Base-by-base conservation (phyloP, 2,888 invertebrate genomes). In the Arenicola marina region DNA sequence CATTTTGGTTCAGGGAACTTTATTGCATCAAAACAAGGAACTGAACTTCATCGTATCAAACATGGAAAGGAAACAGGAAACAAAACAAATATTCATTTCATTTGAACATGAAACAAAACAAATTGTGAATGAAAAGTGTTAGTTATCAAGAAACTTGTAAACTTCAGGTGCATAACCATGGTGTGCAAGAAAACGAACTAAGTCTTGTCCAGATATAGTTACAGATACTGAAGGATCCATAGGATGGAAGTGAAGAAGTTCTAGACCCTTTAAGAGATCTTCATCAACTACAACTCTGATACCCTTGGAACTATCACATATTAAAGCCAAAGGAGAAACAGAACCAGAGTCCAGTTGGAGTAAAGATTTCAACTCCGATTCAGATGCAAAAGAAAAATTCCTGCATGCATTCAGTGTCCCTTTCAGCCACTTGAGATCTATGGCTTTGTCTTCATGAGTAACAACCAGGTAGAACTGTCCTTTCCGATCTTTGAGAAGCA, bases 401-500 rank as follows among this genome's bases (percentile, higher is more conserved):
- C 76, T 61, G 56, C 72, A 60, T 4, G 73, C 76, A 29, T 66
- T 65, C 7, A 75, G 60, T 33, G 66, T 56, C 51, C 63, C 66
- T 57, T 70, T 67, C 4, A 75, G 61, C 3, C 56, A 38, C 59
- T 74, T 74, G 18, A 76, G 62, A 46, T 74, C 68, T 2, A 75
- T 56, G 21, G 56, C 51, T 2, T 54, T 55, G 32, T 75, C 70
- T 65, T 76, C 75, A 11, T 67, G 65, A 53, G 62, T 68, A 21
- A 76, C 67, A 0, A 74, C 62, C 32, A 73, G 59, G 57, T 70
- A 76, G 55, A 69, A 75, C 32, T 68, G 68, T 18, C 75, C 73
- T 56, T 72, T 73, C 56, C 76, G 57, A 60, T 76, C 76, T 62
- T 75, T 76, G 11, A 76, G 65, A 55, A 76, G 74, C 4, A 76